These are phyloP conservation scores for Otis tarda DNA, from an alignment of 2,113 vertebrate genomes.

Conservation along the genomic window DNA sequence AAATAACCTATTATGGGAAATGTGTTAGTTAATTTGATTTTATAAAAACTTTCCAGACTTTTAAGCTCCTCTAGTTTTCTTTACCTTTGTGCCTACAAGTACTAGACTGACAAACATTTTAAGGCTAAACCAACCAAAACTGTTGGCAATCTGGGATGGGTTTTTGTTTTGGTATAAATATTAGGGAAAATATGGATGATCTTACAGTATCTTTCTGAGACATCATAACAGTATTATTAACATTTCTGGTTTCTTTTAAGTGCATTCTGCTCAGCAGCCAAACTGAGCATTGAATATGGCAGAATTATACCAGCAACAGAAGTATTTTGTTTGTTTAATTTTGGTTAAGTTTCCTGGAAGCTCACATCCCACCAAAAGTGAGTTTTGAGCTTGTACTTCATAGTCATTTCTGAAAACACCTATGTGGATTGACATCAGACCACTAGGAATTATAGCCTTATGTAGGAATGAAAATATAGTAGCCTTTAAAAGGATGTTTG, in stretches of 20 bases:
- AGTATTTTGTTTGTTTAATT: neutral
- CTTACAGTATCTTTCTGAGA: neutral
- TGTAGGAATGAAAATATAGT: neutral
- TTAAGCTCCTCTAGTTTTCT: neutral
- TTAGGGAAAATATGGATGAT: neutral
- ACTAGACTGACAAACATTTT: neutral
- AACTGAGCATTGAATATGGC: neutral
- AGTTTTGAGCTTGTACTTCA: neutral
- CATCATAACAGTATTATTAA: neutral
- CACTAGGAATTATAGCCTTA: neutral
- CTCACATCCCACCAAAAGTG: neutral
- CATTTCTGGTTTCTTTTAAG: neutral
- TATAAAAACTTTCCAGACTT: neutral
- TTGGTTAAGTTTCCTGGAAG: neutral
- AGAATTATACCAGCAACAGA: neutral
- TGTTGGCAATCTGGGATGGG: fast-evolving
- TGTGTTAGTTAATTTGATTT: neutral
- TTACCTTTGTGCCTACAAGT: neutral
- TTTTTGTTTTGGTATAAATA: neutral
- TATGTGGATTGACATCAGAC: neutral
- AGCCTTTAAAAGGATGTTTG: neutral
- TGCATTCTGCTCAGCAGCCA: neutral
- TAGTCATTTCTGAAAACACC: neutral
- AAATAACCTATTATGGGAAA: neutral
- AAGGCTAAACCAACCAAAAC: neutral